Base-by-base conservation (phyloP, 2,888 invertebrate genomes). In the Lepidocyrtinus sp. region DNA sequence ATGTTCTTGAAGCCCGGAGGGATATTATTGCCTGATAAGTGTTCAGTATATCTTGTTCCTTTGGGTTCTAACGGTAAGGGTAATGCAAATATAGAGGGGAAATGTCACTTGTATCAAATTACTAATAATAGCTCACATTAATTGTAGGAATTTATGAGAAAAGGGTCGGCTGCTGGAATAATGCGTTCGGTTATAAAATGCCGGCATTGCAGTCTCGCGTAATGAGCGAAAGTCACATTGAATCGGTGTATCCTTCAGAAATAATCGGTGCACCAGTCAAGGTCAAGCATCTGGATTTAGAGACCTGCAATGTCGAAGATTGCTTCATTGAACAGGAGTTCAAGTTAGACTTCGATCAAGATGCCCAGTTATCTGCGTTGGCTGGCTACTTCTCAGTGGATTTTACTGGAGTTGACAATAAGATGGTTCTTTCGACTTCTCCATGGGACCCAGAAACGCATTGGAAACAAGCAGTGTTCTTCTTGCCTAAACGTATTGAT, bases 181-280 rank as follows among this genome's bases (percentile, higher is more conserved):
- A 97, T 89, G 97, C 98, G 0, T 97, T 97, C 87, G 97, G 96
- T 0, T 96, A 95, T 87, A 94, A 95, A 89, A 98, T 98, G 98
- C 93, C 93, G 81, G 95, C 94, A 86, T 94, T 98, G 93, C 94
- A 94, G 87, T 91, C 92, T 0, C 94, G 95, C 88, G 95, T 95
- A 0, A 90, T 96, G 0, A 91, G 92, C 87, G 97, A 97, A 88
- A 93, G 94, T 0, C 90, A 91, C 17, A 91, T 95, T 55, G 93
- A 93, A 86, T 89, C 92, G 21, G 92, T 93, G 85, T 91, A 93
- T 0, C 90, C 90, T 0, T 91, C 92, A 45, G 89, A 91, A 85
- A 90, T 95, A 72, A 89, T 95, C 27, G 94, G 95, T 0, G 90
- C 92, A 63, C 89, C 93, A 0, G 91, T 90, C 87, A 87, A 92